Evolutionary conservation across 2,888 invertebrate genomes (phyloP), one percentile per base, ranked within the genome.

Genomic region (Aethes cnicana): DNA sequence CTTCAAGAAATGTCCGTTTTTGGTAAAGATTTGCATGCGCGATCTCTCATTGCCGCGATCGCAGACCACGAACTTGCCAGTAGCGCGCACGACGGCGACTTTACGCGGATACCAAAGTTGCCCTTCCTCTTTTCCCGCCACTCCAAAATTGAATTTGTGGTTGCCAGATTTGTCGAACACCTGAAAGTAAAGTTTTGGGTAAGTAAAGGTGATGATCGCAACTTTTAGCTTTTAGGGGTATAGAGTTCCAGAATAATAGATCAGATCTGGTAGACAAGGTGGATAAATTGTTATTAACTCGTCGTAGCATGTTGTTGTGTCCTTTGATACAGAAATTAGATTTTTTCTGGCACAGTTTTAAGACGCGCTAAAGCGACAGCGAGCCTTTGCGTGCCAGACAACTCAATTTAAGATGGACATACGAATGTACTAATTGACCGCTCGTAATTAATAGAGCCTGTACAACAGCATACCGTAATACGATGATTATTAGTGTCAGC

Each of bases 101-200:
- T 98, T 98, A 37, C 98, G 93, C 2, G 98, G 98, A 84, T 98
- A 98, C 98, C 98, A 98, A 58, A 98, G 88, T 74, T 98, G 98
- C 0, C 98, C 98, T 74, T 98, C 98, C 67, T 98, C 98, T 72
- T 96, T 96, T 59, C 98, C 98, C 53, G 97, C 95, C 49, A 95
- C 95, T 35, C 98, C 98, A 84, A 98, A 98, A 84, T 97, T 96
- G 75, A 96, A 97, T 76, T 97, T 97, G 77, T 96, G 96, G 47
- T 94, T 95, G 32, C 98, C 98, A 64, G 94, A 95, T 81, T 98
- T 98, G 74, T 97, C 97, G 82, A 98, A 98, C 57, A 98, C 94
- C 94, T 96, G 76, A 1, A 77, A 74, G 56, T n/a, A 21, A 23
- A 36, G 7, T 6, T 35, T 39, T 16, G 26, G 6, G 12, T 2